These are phyloP conservation scores for Cybosia mesomella DNA, from an alignment of 2,888 invertebrate species.

Conservation along the genomic window DNA sequence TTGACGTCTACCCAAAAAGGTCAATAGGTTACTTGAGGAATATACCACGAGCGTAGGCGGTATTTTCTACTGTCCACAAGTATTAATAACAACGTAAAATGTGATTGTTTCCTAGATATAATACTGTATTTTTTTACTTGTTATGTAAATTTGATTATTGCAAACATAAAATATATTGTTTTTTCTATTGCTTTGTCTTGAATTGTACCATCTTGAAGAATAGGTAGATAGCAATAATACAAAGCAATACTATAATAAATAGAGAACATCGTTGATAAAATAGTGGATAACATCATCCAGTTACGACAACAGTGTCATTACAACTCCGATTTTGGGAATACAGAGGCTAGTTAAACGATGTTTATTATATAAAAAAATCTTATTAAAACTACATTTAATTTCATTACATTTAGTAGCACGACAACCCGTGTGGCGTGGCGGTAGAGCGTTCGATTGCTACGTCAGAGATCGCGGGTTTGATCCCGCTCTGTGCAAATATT, in stretches of 20 bases:
- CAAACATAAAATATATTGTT: background rate
- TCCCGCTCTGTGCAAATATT: no score
- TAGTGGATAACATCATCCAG: background rate
- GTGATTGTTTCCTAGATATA: no score
- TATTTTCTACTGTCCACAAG: background rate
- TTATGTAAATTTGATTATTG: background rate
- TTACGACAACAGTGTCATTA: background rate
- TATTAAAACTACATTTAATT: no score
- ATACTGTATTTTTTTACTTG: background rate
- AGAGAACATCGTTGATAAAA: background rate
- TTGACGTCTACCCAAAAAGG: constrained; percentile 15
- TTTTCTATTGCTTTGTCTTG: no score
- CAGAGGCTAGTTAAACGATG: no score
- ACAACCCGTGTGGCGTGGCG: background rate
- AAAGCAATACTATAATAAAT: background rate
- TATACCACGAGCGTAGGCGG: constrained; percentile 3
- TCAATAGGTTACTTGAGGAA: constrained; percentile 16
- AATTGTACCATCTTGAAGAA: background rate
- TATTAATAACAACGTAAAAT: background rate
- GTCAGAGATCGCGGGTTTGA: no score
- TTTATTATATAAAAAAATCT: no score
- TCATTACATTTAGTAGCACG: background rate
- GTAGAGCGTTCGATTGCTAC: no score
- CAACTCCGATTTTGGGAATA: no score
- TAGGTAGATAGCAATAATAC: background rate